phyloP scores from a whole-genome alignment of 92 coral and sea anemone genomes.

The Porites lobata region DNA sequence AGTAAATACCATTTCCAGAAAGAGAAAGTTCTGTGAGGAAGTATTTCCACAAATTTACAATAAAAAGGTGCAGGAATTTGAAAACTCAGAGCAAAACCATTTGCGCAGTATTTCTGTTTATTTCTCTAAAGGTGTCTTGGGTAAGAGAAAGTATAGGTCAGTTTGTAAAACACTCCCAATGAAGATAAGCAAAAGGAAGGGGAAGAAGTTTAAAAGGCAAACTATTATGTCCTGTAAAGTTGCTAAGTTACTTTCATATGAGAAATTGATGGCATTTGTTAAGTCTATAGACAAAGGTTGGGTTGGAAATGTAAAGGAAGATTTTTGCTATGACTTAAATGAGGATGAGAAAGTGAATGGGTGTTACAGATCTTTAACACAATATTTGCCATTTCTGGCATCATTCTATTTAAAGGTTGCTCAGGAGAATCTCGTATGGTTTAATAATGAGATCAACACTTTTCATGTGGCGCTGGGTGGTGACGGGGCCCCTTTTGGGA shows the following conservation, averaged over 20 bases:
- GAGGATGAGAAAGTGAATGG: conserved; percentile 70
- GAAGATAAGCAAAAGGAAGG: conserved; percentile 42
- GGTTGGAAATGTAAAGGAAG: conserved; percentile 68
- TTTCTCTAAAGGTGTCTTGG: conserved; percentile 76
- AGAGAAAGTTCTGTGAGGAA: conserved; percentile 71
- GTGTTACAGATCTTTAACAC: conserved; percentile 50
- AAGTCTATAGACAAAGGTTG: conserved; percentile 78
- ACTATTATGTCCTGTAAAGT: conserved; percentile 86
- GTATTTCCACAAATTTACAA: conserved; percentile 80
- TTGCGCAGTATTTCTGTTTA: conserved; percentile 74
- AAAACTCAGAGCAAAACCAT: conserved; percentile 68
- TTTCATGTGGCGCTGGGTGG: conserved; percentile 78
- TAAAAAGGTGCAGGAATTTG: conserved; percentile 64
- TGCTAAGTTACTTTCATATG: conserved; percentile 75
- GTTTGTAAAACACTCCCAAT: conserved; percentile 61
- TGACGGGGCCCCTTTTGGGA: conserved; percentile 80
- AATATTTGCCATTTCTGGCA: conserved; percentile 67
- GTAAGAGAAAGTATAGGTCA: conserved; percentile 77
- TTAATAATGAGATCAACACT: conserved; percentile 66
- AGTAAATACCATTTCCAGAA: conserved; percentile 68
- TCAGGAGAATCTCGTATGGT: conserved; percentile 69
- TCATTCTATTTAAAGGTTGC: conserved; percentile 65
- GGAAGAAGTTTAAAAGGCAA: conserved; percentile 53
- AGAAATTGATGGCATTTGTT: conserved; percentile 81
- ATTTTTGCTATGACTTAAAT: conserved; percentile 76